These are phyloP conservation scores for Cryptotis parvus DNA, from an alignment of 2,113 vertebrate species.

Conservation along the genomic window DNA sequence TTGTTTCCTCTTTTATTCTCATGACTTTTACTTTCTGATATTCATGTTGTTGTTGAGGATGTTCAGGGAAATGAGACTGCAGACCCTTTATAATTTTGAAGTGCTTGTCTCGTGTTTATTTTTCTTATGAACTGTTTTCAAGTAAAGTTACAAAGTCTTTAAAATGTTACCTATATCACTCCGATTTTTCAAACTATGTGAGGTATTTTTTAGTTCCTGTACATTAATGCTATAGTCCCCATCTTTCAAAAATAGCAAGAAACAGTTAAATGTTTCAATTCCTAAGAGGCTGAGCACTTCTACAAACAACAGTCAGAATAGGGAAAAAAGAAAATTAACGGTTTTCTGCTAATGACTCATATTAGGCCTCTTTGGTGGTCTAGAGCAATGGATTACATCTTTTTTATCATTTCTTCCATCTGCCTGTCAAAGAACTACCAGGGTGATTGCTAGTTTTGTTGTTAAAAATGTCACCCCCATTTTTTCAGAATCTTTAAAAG, in stretches of 20 bases:
- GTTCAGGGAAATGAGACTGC: not conserved
- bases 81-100: slow-evolving; percentile 31
- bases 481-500: slow-evolving; percentile 90
- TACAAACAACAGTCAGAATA: slow-evolving; percentile 88
- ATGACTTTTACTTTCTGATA: not conserved
- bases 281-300: slow-evolving; percentile 85
- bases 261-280: slow-evolving; percentile 88
- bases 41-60: not conserved
- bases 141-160: slow-evolving; percentile 16
- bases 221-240: slow-evolving; percentile 68
- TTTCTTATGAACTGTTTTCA: slow-evolving; percentile 53
- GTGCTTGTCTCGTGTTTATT: slow-evolving; percentile 44
- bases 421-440: slow-evolving; percentile 88
- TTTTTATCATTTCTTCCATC: slow-evolving; percentile 87
- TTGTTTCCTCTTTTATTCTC: not conserved
- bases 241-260: slow-evolving; percentile 81
- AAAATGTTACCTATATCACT: slow-evolving; percentile 62
- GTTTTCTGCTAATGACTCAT: slow-evolving; percentile 91
- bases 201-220: slow-evolving; percentile 55
- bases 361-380: slow-evolving; percentile 92
- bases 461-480: slow-evolving; percentile 90
- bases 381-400: slow-evolving; percentile 87
- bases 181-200: slow-evolving; percentile 64
- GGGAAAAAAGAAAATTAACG: slow-evolving; percentile 89
- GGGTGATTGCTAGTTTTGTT: slow-evolving; percentile 92